Conservation (phyloP, 2,888 invertebrate genomes). For the Notodonta ziczac region DNA sequence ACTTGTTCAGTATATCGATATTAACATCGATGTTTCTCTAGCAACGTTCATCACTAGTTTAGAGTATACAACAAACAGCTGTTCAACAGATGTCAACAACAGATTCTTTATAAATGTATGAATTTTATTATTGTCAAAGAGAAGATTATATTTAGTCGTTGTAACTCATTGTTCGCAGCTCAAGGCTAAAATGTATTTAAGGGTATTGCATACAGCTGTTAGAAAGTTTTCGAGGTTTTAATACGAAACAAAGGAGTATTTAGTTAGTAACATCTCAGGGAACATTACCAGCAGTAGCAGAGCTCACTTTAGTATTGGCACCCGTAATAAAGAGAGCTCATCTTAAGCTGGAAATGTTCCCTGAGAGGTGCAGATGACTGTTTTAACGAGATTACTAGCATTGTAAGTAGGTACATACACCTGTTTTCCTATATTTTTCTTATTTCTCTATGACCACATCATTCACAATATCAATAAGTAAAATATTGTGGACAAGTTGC, state of each 20-base stretch:
- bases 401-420: no score
- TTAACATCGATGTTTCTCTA: neutral
- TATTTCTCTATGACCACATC: no score
- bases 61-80: neutral
- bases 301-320: no score
- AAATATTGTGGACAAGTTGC: no score
- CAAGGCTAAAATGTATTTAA: neutral
- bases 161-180: neutral
- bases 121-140: constrained; percentile 2
- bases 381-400: no score
- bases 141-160: neutral
- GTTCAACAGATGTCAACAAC: constrained; percentile 5
- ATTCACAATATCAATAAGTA: no score
- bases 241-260: neutral
- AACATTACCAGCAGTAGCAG: no score
- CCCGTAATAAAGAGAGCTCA: no score
- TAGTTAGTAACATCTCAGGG: no score
- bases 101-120: constrained; percentile 1
- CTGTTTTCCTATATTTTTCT: no score
- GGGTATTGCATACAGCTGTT: constrained; percentile 1
- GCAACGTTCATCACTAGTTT: neutral
- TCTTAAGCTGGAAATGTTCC: no score
- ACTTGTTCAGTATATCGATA: neutral
- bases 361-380: no score
- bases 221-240: neutral